Evolutionary conservation across 2,797 vertebrate genomes (phyloP).

Genomic region (Enteromius fasciolatus): DNA sequence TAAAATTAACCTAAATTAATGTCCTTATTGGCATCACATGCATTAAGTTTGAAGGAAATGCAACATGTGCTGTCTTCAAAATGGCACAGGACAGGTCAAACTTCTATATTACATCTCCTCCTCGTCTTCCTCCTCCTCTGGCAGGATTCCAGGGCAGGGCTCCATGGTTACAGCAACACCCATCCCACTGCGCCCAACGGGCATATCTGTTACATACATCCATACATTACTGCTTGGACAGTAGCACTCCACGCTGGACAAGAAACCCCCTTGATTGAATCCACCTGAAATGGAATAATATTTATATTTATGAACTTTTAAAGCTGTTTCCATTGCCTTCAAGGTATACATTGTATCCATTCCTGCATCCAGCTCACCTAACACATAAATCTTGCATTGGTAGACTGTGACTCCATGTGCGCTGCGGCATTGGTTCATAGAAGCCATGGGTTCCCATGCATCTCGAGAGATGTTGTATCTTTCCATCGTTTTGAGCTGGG

Average conservation of each 20-base stretch:
- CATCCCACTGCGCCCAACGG: slow-evolving; percentile 80
- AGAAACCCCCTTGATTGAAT: slow-evolving; percentile 83
- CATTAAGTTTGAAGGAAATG: not conserved
- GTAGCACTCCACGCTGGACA: slow-evolving; percentile 81
- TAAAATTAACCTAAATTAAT: not conserved
- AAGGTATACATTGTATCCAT: not conserved
- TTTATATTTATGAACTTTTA: not conserved
- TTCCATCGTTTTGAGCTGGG: slow-evolving; percentile 78
- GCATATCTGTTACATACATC: slow-evolving; percentile 76
- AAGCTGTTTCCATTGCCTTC: not conserved
- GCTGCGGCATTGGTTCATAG: slow-evolving; percentile 80
- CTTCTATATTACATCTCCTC: slow-evolving; percentile 42
- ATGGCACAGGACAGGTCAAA: slow-evolving; percentile 24
- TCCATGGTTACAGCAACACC: slow-evolving; percentile 87
- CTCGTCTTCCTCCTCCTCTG: slow-evolving; percentile 67
- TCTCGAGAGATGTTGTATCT: slow-evolving; percentile 76
- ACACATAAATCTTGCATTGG: slow-evolving; percentile 75
- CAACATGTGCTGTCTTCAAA: not conserved
- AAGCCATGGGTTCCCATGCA: slow-evolving; percentile 76
- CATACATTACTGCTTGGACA: slow-evolving; percentile 78
- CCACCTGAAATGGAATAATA: slow-evolving; percentile 71
- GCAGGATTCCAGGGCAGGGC: slow-evolving; percentile 80
- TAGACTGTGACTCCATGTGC: slow-evolving; percentile 78
- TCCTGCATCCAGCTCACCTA: slow-evolving; percentile 70
- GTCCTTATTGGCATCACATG: slow-evolving; percentile 21